Evolutionary conservation across 2,888 invertebrate genomes (phyloP).

Genomic region (Conus canariensis): DNA sequence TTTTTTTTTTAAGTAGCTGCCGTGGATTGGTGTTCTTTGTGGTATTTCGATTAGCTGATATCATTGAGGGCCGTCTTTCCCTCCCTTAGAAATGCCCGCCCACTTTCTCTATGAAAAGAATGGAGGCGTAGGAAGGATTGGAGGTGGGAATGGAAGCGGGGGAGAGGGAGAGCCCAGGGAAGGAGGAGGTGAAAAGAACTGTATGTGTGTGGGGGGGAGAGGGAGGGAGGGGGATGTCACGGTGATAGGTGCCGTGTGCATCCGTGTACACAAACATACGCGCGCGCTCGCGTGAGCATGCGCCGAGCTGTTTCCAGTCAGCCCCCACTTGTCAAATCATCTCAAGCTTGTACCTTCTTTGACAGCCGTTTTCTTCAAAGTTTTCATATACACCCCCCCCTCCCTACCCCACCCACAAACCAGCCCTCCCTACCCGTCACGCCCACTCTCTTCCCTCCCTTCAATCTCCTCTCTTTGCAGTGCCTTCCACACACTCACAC

Average conservation of each 20-base stretch:
- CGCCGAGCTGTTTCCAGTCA: background rate
- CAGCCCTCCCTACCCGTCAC: background rate
- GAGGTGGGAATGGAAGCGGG: no score
- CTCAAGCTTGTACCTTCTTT: no score
- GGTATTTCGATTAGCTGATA: slow-evolving; percentile 30
- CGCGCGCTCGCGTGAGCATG: background rate
- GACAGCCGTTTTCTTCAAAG: no score
- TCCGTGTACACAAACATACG: background rate
- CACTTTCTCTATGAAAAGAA: background rate
- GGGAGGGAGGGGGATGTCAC: no score
- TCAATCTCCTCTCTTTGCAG: background rate
- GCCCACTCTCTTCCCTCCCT: background rate
- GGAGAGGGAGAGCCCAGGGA: background rate
- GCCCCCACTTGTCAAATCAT: no score
- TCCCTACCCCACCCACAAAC: background rate
- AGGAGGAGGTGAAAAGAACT: no score
- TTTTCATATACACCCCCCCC: background rate
- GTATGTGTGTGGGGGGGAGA: no score
- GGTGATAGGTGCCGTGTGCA: background rate
- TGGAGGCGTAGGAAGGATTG: background rate
- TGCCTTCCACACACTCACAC: background rate
- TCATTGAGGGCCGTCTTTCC: slow-evolving; percentile 11
- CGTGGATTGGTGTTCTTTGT: background rate
- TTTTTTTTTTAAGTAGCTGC: background rate
- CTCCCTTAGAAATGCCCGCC: background rate